These are phyloP conservation scores for Belgica antarctica DNA, from an alignment of 2,888 invertebrate genomes.

Conservation along the genomic window DNA sequence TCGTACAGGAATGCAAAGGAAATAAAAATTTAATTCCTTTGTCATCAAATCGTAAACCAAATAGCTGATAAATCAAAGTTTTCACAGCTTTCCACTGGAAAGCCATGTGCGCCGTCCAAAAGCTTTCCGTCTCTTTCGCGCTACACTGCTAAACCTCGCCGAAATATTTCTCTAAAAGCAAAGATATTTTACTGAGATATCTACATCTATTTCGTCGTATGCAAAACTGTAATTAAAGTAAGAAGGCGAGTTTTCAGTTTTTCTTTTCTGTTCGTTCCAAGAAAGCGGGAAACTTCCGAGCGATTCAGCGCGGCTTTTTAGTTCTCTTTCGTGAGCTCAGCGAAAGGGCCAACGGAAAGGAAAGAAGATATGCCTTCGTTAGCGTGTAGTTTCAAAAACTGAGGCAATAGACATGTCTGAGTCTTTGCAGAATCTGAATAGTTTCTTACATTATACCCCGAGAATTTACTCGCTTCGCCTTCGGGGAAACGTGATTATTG, in stretches of 20 bases:
- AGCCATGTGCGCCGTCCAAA: constrained; percentile 4
- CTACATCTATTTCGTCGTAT: background rate
- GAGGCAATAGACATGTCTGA: background rate
- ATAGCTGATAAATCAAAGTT: too few species aligned
- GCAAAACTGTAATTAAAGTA: constrained; percentile 13
- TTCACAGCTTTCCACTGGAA: constrained; percentile 26
- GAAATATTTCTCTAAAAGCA: background rate
- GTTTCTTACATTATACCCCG: too few species aligned
- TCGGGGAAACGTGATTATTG: background rate
- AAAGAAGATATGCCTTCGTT: background rate
- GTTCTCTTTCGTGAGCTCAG: background rate
- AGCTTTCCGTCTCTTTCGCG: background rate
- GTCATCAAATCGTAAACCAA: too few species aligned
- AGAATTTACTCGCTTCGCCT: background rate
- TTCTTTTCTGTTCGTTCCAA: background rate
- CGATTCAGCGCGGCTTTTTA: background rate
- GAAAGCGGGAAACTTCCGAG: background rate
- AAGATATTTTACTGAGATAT: too few species aligned
- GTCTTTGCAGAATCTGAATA: too few species aligned
- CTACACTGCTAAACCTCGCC: constrained; percentile 14
- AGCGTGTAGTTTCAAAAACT: background rate
- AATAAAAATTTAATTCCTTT: too few species aligned
- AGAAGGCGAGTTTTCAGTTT: constrained; percentile 7
- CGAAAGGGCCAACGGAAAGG: background rate
- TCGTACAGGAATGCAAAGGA: too few species aligned